Conservation (phyloP, 2,113 vertebrate genomes). For the Eclectus roratus region DNA sequence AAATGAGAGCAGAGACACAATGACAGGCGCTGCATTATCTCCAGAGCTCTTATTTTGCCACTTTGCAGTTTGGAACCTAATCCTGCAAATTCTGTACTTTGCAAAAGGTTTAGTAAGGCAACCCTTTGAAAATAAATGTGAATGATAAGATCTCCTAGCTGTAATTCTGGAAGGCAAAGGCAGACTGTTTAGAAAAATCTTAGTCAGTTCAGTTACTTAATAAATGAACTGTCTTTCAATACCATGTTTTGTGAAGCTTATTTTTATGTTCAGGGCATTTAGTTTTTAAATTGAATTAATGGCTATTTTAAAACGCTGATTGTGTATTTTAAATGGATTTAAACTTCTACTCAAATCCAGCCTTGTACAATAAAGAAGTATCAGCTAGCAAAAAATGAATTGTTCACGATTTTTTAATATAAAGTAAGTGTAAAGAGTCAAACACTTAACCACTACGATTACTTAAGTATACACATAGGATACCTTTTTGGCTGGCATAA, state of each 20-base stretch:
- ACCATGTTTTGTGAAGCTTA: neutral
- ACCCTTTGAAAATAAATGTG: neutral
- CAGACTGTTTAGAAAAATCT: neutral
- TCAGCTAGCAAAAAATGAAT: neutral
- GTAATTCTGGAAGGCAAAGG: neutral
- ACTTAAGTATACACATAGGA: neutral
- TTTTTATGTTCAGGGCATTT: neutral
- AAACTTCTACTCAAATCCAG: neutral
- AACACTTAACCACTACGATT: neutral
- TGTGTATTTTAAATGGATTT: neutral
- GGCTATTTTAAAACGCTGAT: neutral
- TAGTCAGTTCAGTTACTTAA: neutral
- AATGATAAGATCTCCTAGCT: neutral
- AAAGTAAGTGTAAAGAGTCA: neutral
- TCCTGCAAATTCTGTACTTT: neutral
- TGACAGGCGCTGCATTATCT: neutral
- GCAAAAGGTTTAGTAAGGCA: neutral
- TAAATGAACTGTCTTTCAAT: neutral
- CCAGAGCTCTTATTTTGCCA: neutral
- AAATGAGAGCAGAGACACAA: neutral
- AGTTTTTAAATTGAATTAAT: neutral
- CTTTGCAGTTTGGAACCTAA: neutral
- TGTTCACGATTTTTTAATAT: neutral
- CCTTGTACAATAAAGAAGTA: neutral
- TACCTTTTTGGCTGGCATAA: neutral